Evolutionary conservation across 2,113 vertebrate genomes (phyloP).

Genomic region (Otolemur garnettii): DNA sequence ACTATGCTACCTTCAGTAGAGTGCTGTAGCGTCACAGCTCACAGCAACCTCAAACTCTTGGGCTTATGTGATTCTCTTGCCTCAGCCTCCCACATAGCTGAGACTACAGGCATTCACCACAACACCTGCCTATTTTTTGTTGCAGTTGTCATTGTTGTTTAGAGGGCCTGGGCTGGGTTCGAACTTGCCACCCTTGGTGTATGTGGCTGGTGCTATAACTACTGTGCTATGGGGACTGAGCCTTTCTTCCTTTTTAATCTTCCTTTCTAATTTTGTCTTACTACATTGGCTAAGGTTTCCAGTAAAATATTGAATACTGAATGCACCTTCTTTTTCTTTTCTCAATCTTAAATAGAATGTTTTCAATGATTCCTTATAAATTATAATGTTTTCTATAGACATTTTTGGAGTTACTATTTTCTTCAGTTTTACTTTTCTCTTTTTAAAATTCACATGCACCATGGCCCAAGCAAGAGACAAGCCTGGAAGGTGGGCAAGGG

Average conservation of each 20-base stretch:
- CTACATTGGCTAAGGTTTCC: not conserved
- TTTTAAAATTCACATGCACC: not conserved
- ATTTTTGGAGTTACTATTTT: not conserved
- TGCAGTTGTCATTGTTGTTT: too few relatives aligned
- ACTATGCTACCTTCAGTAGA: too few relatives aligned
- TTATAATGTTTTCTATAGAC: not conserved
- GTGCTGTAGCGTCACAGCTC: too few relatives aligned
- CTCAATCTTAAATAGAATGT: not conserved
- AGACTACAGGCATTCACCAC: too few relatives aligned
- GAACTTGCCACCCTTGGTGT: too few relatives aligned
- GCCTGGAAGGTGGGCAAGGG: not conserved
- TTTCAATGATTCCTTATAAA: conserved; percentile 1
- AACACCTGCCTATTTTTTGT: too few relatives aligned
- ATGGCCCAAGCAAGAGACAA: not conserved
- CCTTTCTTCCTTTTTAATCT: not conserved
- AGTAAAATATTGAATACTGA: not conserved
- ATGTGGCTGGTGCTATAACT: too few relatives aligned
- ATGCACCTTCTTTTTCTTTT: not conserved
- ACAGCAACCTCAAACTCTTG: too few relatives aligned
- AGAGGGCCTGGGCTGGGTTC: too few relatives aligned
- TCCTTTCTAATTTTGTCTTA: not conserved
- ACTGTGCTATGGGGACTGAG: too few relatives aligned
- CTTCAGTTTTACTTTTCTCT: not conserved
- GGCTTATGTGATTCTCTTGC: too few relatives aligned
- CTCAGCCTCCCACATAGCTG: too few relatives aligned